Evolutionary conservation across 2,888 invertebrate genomes (phyloP).

Genomic region (Leptopterna dolabrata): DNA sequence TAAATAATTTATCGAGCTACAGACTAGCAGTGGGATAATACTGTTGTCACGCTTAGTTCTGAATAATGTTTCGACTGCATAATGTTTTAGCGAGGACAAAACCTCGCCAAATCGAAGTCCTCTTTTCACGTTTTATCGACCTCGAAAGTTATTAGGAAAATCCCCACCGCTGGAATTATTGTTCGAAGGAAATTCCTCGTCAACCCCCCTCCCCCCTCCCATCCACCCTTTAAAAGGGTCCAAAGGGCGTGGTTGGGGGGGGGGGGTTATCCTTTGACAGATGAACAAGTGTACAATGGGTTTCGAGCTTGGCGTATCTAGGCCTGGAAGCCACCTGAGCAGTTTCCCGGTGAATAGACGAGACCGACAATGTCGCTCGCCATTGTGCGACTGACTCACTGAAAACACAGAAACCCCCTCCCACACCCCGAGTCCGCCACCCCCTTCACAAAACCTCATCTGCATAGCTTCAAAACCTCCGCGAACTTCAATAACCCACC

Average conservation of each 20-base stretch:
- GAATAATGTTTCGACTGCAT: too few relatives aligned
- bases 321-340: conserved; percentile 51
- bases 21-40: too few relatives aligned
- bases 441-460: conserved; percentile 46
- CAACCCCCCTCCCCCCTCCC: neutral
- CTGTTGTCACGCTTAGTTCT: too few relatives aligned
- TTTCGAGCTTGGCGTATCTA: conserved; percentile 41
- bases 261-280: conserved; percentile 47
- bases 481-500: conserved; percentile 62
- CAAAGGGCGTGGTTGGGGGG: neutral
- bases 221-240: neutral
- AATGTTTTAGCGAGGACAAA: too few relatives aligned
- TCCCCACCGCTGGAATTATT: neutral
- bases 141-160: neutral
- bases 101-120: neutral
- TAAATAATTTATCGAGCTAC: too few relatives aligned
- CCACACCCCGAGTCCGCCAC: neutral
- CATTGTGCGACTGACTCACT: conserved; percentile 51
- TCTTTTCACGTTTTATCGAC: conserved; percentile 3
- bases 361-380: conserved; percentile 37
- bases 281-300: conserved; percentile 52
- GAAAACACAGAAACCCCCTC: conserved; percentile 47
- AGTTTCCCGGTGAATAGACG: conserved; percentile 49
- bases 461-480: conserved; percentile 55
- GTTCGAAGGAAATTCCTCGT: neutral